These are phyloP conservation scores for Ptychobarbus kaznakovi DNA, from an alignment of 2,797 vertebrate species.

Conservation along the genomic window DNA sequence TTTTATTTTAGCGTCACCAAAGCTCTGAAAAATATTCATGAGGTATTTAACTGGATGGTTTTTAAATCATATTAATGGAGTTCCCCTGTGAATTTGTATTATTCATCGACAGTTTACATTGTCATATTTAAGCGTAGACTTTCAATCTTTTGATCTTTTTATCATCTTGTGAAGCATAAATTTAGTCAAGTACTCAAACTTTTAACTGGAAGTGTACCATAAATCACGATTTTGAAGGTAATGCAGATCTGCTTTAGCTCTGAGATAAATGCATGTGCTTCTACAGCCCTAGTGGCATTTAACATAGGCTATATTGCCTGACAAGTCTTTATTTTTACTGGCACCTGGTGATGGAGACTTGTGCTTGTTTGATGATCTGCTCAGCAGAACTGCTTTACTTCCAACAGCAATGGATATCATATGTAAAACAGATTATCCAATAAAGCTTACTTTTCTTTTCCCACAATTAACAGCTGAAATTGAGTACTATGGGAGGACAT, in stretches of 20 bases:
- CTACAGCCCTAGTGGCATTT: slow-evolving; percentile 68
- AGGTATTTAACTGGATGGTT: not conserved
- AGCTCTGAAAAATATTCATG: not conserved
- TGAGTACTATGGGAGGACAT: slow-evolving; percentile 28
- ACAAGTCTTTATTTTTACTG: slow-evolving; percentile 70
- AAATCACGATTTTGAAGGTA: slow-evolving; percentile 17
- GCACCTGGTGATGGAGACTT: slow-evolving; percentile 60
- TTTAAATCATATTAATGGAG: not conserved
- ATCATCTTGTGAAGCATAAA: not conserved
- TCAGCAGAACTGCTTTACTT: slow-evolving; percentile 64
- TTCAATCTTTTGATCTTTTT: not conserved
- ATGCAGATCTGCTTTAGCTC: not conserved
- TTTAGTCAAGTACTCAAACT: not conserved
- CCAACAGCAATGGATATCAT: slow-evolving; percentile 61
- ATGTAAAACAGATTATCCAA: slow-evolving; percentile 71
- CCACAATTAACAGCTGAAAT: slow-evolving; percentile 53
- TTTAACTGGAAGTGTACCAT: not conserved
- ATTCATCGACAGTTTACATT: not conserved
- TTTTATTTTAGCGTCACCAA: not conserved
- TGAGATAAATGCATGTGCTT: slow-evolving; percentile 65
- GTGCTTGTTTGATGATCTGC: slow-evolving; percentile 64
- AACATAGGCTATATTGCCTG: slow-evolving; percentile 69
- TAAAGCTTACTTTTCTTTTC: slow-evolving; percentile 59
- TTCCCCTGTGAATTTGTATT: not conserved
- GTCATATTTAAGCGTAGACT: not conserved